Base-by-base conservation (phyloP, 2,113 vertebrate species). In the Cepphus grylle region DNA sequence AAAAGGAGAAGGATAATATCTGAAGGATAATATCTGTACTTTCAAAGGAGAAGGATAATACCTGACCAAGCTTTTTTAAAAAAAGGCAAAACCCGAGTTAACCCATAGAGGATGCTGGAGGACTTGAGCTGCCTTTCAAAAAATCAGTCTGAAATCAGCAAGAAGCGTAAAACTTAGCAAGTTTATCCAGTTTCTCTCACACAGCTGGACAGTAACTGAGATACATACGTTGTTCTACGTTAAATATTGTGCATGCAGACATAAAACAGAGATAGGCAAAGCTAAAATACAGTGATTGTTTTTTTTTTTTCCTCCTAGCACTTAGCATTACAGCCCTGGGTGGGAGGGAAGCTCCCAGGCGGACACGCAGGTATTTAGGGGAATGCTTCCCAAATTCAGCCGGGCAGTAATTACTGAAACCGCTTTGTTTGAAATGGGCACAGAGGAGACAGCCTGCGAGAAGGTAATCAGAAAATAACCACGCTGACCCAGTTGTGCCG, bases 51-150 rank as follows among this genome's bases (percentile, higher is more conserved):
- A 52, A 69, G 0, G 58, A 61, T 29, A 56, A 15, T 22, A 78
- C 77, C 74, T 71, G 18, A 42, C 29, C 45, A 38, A 86, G 49
- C 1, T 29, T 43, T 56, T 42, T 49, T 38, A 43, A n/a, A 45
- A 81, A 70, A 72, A 76, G 34, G 61, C 50, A 93, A 56, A 62
- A 3, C 58, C 20, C 66, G 52, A 58, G n/a, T 88, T 76, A 91
- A 90, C 78, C 89, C 84, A 42, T 11, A 82, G 73, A 93, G 87
- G 87, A 90, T 90, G 85, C 84, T 87, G 91, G 42, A 96, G 73
- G 56, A 85, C 84, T 87, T 47, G 66, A 69, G 70, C 81, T 91
- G 85, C 69, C 89, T 84, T 79, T 81, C 36, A 86, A 90, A 66
- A 70, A 74, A 66, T 25, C 69, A 91, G 70, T 59, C 81, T 94